phyloP scores from a whole-genome alignment of 2,797 vertebrate genomes.

The Astyanax mexicanus region DNA sequence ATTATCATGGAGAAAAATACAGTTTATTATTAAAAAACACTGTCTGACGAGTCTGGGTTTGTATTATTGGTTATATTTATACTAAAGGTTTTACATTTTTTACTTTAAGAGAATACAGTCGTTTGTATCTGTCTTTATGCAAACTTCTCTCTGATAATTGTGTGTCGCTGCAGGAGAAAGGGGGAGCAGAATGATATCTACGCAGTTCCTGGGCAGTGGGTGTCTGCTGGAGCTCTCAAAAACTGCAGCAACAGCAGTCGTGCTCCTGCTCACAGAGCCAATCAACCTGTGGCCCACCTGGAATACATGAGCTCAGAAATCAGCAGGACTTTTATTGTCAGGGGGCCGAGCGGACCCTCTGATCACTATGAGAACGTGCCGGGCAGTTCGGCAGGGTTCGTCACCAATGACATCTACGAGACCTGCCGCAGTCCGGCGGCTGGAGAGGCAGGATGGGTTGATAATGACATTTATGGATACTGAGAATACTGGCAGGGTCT shows the following conservation, averaged over 20 bases:
- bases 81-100: no score
- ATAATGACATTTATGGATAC: slow-evolving; percentile 85
- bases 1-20: no score
- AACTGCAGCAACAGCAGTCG: slow-evolving; percentile 73
- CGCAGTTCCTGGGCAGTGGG: slow-evolving; percentile 77
- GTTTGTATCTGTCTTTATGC: not conserved
- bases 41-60: no score
- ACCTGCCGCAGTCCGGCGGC: slow-evolving; percentile 69
- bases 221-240: slow-evolving; percentile 61
- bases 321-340: slow-evolving; percentile 73
- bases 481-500: slow-evolving; percentile 3
- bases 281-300: slow-evolving; percentile 79
- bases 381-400: slow-evolving; percentile 81
- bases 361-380: slow-evolving; percentile 82
- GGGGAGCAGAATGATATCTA: slow-evolving; percentile 70
- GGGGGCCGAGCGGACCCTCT: slow-evolving; percentile 64
- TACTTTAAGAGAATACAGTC: no score
- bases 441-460: slow-evolving; percentile 87
- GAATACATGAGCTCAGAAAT: slow-evolving; percentile 77
- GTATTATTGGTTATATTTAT: no score
- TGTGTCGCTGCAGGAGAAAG: slow-evolving; percentile 75
- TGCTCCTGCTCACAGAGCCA: slow-evolving; percentile 81
- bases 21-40: no score
- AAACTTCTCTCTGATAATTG: not conserved
- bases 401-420: slow-evolving; percentile 95